Evolutionary conservation across 2,797 vertebrate genomes (phyloP), one percentile per base, ranked within the genome.

Genomic region (Danio jaintianensis): DNA sequence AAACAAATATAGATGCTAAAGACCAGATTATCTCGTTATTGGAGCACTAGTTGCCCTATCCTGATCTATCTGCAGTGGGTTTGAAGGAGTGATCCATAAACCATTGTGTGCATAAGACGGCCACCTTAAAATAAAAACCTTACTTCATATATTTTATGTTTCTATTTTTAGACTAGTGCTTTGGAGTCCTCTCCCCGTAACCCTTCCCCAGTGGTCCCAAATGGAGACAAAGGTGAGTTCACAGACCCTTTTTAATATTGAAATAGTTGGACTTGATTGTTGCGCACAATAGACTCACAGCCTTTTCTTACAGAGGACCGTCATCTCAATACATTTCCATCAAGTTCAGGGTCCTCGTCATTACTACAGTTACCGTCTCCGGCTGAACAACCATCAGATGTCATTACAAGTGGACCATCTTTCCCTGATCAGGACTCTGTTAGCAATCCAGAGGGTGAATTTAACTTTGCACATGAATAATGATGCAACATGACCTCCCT

Each of bases 131-230:
- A 52, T 68, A 52, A 50, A 69, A 70, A 22, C 48, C n/a, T 69
- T 18, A 40, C 6, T 20, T 11, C 53, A 20, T 4, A 72, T 20
- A 16, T 45, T 42, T 18, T n/a, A 48, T 63, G 1, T 64, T 10
- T 63, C 11, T n/a, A 3, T 40, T 38, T 52, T 22, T 81, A 99
- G 98, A 95, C 93, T 70, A 95, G 91, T 63, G 85, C 91, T 36
- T 89, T 97, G 89, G 97, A 99, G 62, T 95, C 97, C 10, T 97
- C 98, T 9, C 97, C 98, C 42, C 95, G 97, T 8, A 99, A 97
- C 91, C 92, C 94, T 71, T 98, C 97, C 48, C 97, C 97, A 75
- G 94, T 96, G 43, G 93, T 96, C 12, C 96, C 95, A 85, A 99
- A 98, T 22, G 97, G 96, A 45, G 98, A 99, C 2, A 98, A 96